A percentile compares a stretch with the other conserved stretches of the same genome.
Evolutionary conservation across 35 echinoderm and acorn worm genomes (phyloP).

Genomic region (Diadema setosum): DNA sequence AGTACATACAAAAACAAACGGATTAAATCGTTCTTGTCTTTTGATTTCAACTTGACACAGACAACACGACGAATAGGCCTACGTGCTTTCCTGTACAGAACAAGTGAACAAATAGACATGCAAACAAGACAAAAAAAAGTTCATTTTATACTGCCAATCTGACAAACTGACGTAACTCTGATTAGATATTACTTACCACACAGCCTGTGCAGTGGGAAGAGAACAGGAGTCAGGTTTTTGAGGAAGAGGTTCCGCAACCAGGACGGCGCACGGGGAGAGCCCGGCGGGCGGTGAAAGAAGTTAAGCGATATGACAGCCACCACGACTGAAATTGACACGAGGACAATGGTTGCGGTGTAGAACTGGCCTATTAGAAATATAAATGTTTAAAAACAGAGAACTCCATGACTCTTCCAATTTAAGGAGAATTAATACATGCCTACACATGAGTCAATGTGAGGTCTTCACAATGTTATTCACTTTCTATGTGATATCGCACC

Average conservation of each 20-base stretch:
- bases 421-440: neutral
- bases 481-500: too few species aligned
- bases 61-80: too few species aligned
- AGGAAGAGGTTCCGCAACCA: conserved; percentile 43
- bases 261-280: neutral
- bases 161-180: too few species aligned
- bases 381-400: neutral
- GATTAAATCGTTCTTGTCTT: too few species aligned
- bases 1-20: too few species aligned
- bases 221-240: neutral
- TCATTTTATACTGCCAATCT: too few species aligned
- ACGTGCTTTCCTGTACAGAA: too few species aligned
- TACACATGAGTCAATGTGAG: neutral
- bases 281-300: conserved; percentile 44
- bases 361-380: conserved; percentile 48
- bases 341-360: conserved; percentile 51
- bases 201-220: neutral
- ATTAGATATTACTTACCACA: neutral
- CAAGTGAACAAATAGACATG: too few species aligned
- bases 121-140: too few species aligned
- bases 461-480: neutral
- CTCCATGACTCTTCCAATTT: neutral
- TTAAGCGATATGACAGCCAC: conserved; percentile 50
- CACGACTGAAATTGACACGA: conserved; percentile 26
- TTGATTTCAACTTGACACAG: too few species aligned